A percentile compares a stretch with the other conserved stretches of the same genome.
These are phyloP conservation scores for Euschistus heros DNA, from an alignment of 1,140 invertebrate species.

Conservation along the genomic window DNA sequence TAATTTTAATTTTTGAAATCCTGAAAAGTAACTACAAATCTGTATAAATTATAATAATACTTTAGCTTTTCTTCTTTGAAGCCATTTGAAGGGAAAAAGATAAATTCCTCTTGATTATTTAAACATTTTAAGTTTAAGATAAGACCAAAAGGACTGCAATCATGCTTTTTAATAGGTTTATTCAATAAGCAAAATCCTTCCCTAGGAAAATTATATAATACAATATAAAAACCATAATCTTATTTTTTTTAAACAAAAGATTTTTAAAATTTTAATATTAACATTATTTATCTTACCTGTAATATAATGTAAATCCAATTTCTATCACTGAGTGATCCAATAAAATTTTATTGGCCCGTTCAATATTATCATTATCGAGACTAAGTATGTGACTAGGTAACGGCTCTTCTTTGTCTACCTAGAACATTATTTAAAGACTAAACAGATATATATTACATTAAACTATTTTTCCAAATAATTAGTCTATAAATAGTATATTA, in stretches of 20 bases:
- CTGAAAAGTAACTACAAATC: neutral
- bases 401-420: neutral
- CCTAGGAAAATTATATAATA: conserved; percentile 16
- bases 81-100: neutral
- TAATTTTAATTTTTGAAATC: neutral
- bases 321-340: neutral
- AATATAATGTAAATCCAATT: neutral
- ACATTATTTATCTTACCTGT: neutral
- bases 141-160: conserved; percentile 10
- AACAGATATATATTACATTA: neutral
- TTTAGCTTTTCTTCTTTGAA: neutral
- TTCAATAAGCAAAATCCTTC: conserved; percentile 23
- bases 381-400: neutral
- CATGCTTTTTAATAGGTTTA: conserved; percentile 5
- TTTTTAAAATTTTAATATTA: neutral
- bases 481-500: neutral
- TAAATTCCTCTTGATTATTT: neutral
- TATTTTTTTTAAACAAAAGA: neutral
- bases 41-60: neutral
- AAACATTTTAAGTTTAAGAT: neutral
- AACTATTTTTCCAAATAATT: no score
- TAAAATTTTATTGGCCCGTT: neutral
- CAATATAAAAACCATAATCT: neutral
- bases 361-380: neutral
- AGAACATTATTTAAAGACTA: neutral